These are phyloP conservation scores for Ectemnius continuus DNA, from an alignment of 2,888 invertebrate species.

Conservation along the genomic window DNA sequence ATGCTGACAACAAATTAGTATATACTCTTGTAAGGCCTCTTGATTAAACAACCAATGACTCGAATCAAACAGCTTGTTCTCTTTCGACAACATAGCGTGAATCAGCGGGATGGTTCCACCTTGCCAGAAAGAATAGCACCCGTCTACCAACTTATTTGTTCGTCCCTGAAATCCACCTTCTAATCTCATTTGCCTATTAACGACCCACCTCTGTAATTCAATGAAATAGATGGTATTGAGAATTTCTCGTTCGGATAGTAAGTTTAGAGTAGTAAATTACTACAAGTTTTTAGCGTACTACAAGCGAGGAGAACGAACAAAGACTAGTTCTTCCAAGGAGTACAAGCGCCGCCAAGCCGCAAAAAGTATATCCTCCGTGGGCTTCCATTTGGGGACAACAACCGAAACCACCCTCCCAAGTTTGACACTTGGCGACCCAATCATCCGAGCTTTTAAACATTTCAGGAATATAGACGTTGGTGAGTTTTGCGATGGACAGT, in stretches of 20 bases:
- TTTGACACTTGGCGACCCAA: constrained; percentile 97
- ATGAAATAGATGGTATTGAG: background rate
- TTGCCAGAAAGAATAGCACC: constrained; percentile 99
- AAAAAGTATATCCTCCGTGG: constrained; percentile 99
- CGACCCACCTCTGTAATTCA: constrained; percentile 86
- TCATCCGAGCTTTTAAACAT: constrained; percentile 92
- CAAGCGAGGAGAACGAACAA: constrained; percentile 87
- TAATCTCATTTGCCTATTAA: constrained; percentile 93
- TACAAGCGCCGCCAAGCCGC: constrained; percentile 94
- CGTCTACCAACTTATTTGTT: constrained; percentile 98
- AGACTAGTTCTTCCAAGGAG: constrained; percentile 87
- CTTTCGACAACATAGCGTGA: constrained; percentile 84
- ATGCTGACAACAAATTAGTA: constrained; percentile 95
- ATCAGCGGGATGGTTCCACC: constrained; percentile 94
- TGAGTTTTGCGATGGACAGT: constrained; percentile 91
- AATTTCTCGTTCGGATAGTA: no score
- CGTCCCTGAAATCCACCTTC: constrained; percentile 99
- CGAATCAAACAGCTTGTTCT: constrained; percentile 70
- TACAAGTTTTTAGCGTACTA: constrained; percentile 78
- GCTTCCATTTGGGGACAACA: constrained; percentile 97
- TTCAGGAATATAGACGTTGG: constrained; percentile 86
- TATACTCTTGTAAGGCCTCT: constrained; percentile 95
- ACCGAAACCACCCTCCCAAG: constrained; percentile 99
- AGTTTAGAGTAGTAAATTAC: background rate
- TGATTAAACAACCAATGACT: constrained; percentile 88